Evolutionary conservation across 2,888 invertebrate species (phyloP).

Genomic region (Leucophenga maculata): DNA sequence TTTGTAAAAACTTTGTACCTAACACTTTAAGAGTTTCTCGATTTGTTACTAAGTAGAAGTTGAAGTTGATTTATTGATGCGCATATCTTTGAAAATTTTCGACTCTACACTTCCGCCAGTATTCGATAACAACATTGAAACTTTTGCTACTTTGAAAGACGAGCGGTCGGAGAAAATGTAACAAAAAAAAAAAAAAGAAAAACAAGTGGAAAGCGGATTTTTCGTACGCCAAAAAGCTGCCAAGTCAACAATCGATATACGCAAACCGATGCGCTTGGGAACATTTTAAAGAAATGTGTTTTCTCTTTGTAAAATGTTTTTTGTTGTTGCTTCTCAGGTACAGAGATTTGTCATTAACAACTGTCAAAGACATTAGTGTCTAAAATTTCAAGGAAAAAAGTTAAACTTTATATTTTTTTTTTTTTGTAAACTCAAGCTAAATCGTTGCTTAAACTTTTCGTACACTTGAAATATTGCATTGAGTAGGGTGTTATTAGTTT

Average conservation of each 20-base stretch:
- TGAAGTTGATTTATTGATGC: slow-evolving; percentile 25
- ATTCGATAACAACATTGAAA: neutral
- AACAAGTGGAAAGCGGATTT: too few relatives aligned
- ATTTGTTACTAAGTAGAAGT: neutral
- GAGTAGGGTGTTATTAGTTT: neutral
- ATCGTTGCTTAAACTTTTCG: neutral
- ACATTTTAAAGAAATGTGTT: too few relatives aligned
- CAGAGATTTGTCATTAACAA: slow-evolving; percentile 4
- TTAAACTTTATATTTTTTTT: neutral
- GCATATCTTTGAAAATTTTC: neutral
- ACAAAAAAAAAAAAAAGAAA: too few relatives aligned
- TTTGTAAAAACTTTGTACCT: neutral
- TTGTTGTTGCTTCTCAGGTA: neutral
- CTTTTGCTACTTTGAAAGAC: neutral
- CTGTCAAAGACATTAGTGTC: slow-evolving; percentile 23
- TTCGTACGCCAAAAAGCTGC: neutral
- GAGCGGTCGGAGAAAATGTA: neutral
- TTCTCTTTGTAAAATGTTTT: neutral
- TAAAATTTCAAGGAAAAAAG: neutral
- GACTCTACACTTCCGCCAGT: neutral
- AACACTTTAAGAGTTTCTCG: slow-evolving; percentile 9
- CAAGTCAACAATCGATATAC: neutral
- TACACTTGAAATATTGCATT: neutral
- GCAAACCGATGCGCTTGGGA: neutral
- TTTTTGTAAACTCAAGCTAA: neutral